Evolutionary conservation across 2,113 vertebrate species (phyloP).

Genomic region (Eptatretus burgeri): DNA sequence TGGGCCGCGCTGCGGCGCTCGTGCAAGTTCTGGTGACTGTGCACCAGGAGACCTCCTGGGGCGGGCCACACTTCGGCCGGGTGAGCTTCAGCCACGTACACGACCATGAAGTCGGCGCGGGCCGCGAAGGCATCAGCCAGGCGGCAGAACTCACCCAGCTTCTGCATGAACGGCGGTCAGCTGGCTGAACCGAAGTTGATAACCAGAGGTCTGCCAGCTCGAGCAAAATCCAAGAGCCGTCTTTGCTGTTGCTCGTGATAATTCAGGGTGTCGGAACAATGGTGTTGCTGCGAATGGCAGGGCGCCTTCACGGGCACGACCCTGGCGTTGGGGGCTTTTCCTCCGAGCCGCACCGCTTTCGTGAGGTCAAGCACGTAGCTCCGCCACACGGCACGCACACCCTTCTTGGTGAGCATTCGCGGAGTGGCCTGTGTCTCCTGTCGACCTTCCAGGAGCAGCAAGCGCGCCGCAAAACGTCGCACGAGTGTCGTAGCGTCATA

Average conservation of each 20-base stretch:
- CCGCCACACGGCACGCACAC: slow-evolving; percentile 72
- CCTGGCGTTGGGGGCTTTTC: slow-evolving; percentile 61
- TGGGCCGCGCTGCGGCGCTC: slow-evolving; percentile 52
- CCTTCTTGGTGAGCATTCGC: slow-evolving; percentile 71
- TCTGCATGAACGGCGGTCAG: slow-evolving; percentile 79
- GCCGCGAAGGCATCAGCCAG: slow-evolving; percentile 71
- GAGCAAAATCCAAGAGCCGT: slow-evolving; percentile 66
- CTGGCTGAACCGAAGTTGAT: slow-evolving; percentile 91
- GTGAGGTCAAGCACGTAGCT: slow-evolving; percentile 77
- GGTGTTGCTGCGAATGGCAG: background rate
- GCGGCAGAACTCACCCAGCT: slow-evolving; percentile 59
- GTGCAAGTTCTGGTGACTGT: slow-evolving; percentile 52
- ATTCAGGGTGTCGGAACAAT: background rate
- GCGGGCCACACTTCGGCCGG: slow-evolving; percentile 77
- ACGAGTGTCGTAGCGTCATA: slow-evolving; percentile 76
- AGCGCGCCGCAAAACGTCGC: slow-evolving; percentile 53
- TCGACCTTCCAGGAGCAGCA: slow-evolving; percentile 22
- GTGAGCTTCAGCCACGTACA: slow-evolving; percentile 93
- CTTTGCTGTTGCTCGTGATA: too few relatives aligned
- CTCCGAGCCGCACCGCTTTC: slow-evolving; percentile 80
- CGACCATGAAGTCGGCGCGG: slow-evolving; percentile 71
- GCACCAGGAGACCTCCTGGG: slow-evolving; percentile 45
- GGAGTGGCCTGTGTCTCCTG: slow-evolving; percentile 29
- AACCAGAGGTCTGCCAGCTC: slow-evolving; percentile 47
- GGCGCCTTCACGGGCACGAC: slow-evolving; percentile 36